Conservation (phyloP, 2,888 invertebrate species). For the Lithophane semibrunnea region DNA sequence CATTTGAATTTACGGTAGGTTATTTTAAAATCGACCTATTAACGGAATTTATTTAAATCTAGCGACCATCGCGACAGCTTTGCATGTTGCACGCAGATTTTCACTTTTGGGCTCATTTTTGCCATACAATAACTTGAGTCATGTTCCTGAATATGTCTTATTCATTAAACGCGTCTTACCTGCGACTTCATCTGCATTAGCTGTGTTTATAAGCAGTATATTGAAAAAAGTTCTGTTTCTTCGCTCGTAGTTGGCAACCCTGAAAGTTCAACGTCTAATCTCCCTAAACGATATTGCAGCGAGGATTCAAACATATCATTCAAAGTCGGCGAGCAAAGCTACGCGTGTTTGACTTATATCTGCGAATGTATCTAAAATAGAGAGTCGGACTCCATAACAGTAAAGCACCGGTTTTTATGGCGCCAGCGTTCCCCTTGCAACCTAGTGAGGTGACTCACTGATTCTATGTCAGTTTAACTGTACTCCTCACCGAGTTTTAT, state of each 20-base stretch:
- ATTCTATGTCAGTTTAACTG: constrained; percentile 71
- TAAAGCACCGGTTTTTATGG: constrained; percentile 68
- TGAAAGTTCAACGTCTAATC: constrained; percentile 72
- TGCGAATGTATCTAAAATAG: constrained; percentile 70
- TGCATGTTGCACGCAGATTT: constrained; percentile 49
- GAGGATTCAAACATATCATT: constrained; percentile 78
- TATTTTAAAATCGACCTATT: constrained; percentile 49
- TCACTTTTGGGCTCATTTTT: constrained; percentile 60
- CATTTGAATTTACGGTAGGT: constrained; percentile 49
- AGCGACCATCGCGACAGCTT: constrained; percentile 32
- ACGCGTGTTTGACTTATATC: constrained; percentile 69
- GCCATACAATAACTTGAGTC: constrained; percentile 38
- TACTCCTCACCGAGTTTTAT: constrained; percentile 69
- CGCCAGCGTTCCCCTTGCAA: constrained; percentile 56
- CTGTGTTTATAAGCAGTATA: constrained; percentile 4
- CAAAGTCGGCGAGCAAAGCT: constrained; percentile 70
- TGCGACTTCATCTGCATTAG: constrained; percentile 3
- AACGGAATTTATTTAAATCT: constrained; percentile 36
- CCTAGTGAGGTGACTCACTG: constrained; percentile 67
- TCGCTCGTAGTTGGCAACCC: constrained; percentile 68
- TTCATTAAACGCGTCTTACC: constrained; percentile 40
- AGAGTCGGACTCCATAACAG: constrained; percentile 66
- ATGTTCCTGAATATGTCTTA: constrained; percentile 40
- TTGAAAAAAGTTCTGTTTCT: constrained; percentile 1
- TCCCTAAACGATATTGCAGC: constrained; percentile 70